A percentile compares a stretch with the other conserved stretches of the same genome.
These are phyloP conservation scores for Anoplolepis gracilipes DNA, from an alignment of 1,140 invertebrate genomes.

Conservation along the genomic window DNA sequence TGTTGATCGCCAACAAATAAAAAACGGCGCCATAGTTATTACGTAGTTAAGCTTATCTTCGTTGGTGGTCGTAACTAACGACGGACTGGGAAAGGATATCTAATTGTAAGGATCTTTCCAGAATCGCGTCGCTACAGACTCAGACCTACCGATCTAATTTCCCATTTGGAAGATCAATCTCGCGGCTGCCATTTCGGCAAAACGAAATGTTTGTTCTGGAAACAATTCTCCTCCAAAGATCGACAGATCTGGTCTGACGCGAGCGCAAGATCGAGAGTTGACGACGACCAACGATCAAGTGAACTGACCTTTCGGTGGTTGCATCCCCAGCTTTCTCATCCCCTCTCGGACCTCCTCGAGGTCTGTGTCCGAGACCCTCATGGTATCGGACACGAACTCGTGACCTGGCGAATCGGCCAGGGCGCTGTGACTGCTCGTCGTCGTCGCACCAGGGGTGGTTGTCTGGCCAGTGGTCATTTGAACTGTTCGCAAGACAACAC, in stretches of 20 bases:
- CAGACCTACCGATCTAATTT: background rate
- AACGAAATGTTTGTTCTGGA: too few relatives aligned
- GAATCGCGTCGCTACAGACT: background rate
- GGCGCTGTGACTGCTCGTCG: conserved; percentile 67
- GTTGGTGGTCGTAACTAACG: conserved; percentile 72
- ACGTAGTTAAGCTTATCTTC: conserved; percentile 53
- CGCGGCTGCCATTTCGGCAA: background rate
- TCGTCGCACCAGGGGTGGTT: conserved; percentile 64
- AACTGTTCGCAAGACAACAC: conserved; percentile 83
- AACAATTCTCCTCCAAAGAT: background rate
- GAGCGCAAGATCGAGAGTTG: conserved; percentile 14
- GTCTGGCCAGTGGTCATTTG: conserved; percentile 76
- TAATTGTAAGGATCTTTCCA: background rate
- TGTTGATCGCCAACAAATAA: conserved; percentile 43
- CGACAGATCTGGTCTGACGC: background rate
- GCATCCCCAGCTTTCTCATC: conserved; percentile 89
- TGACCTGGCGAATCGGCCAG: conserved; percentile 80
- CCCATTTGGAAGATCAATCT: conserved; percentile 17
- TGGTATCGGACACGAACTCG: conserved; percentile 90
- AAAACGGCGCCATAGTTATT: background rate
- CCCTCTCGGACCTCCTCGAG: conserved; percentile 89
- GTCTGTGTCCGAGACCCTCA: conserved; percentile 88
- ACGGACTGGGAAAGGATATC: background rate
- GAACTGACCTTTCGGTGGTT: conserved; percentile 83
- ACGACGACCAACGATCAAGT: conserved; percentile 72